Evolutionary conservation across 2,113 vertebrate species (phyloP), one percentile per base, ranked within the genome.

Genomic region (Lamprotornis superbus): DNA sequence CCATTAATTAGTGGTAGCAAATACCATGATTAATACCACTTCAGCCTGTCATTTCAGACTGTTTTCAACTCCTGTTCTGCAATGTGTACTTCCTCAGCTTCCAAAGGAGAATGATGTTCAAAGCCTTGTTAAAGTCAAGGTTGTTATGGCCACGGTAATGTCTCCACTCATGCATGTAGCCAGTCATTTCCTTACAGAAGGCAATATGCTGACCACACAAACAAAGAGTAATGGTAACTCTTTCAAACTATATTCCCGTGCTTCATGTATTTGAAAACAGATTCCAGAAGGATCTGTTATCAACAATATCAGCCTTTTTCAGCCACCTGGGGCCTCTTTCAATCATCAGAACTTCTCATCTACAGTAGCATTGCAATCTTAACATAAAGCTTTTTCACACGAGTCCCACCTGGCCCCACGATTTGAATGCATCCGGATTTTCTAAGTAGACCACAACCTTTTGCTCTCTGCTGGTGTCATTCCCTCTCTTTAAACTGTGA

Each of bases 131-230:
- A 25, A 42, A 79, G 47, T 20, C 57, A 53, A 67, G 82, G 31
- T 15, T 40, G 46, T 49, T 27, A 33, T 21, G 61, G 50, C 18
- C 46, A 39, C 46, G 20, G 2, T 3, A 57, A 44, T 4, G 7
- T 40, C 75, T 49, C n/a, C 28, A 21, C 8, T 39, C 42, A 17
- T 5, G 37, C 28, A 47, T 0, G 0, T 0, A 33, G 33, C 7
- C 69, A 49, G 14, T 31, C 24, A 44, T 44, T 84, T 87, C 50
- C 46, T 53, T 19, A 17, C 4, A 28, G 31, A 40, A 49, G 28
- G 40, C 27, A 24, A 50, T 35, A 16, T 12, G 7, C 21, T 53
- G 31, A 53, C 39, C 16, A 63, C 4, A 39, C 8, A 83, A 39
- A 78, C 20, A 76, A 33, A 55, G 2, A 19, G 12, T 4, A 71